Evolutionary conservation across 2,113 vertebrate species (phyloP), one percentile per base, ranked within the genome.

Genomic region (Brevimyrus niger): DNA sequence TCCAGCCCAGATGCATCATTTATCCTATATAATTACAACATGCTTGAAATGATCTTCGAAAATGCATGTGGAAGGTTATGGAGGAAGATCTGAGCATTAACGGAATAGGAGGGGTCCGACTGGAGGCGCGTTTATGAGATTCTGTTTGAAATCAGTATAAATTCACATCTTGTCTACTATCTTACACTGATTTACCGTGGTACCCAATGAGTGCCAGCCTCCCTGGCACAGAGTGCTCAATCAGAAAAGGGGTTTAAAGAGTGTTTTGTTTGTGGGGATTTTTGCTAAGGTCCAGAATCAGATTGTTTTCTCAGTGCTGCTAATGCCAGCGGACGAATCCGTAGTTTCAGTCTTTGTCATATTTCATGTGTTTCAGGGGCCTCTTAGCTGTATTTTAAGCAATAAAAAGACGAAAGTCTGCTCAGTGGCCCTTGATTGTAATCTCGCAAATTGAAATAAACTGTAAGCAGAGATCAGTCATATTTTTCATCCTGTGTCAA

Each of bases 161-260:
- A 42, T 85, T 46, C 82, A 92, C 89, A 76, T 91, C 86, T 91
- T 89, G 82, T 89, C 85, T 69, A 47, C 69, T 6, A 51, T 38
- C 86, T 89, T 87, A 88, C 76, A 90, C 88, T 89, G 69, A 86
- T 17, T 89, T 90, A 92, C 87, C 88, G 89, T 91, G 89, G 91
- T 80, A 7, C 31, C 5, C 13, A 5, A 35, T n/a, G n/a, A n/a
- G n/a, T n/a, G n/a, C n/a, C n/a, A n/a, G n/a, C n/a, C n/a, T n/a
- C 73, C 35, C 13, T 3, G 35, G 31, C 35, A 19, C 73, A 80
- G 35, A 42, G 15, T 17, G 13, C 13, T 80, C 1, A 11, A 2
- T 73, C 0, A 13, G 5, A 15, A 73, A 27, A 73, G n/a, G 27
- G 15, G 15, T 19, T 19, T 80, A 4, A 8, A 35, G 15, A 76